phyloP scores from a whole-genome alignment of 2,797 vertebrate species.

The Columba guinea region DNA sequence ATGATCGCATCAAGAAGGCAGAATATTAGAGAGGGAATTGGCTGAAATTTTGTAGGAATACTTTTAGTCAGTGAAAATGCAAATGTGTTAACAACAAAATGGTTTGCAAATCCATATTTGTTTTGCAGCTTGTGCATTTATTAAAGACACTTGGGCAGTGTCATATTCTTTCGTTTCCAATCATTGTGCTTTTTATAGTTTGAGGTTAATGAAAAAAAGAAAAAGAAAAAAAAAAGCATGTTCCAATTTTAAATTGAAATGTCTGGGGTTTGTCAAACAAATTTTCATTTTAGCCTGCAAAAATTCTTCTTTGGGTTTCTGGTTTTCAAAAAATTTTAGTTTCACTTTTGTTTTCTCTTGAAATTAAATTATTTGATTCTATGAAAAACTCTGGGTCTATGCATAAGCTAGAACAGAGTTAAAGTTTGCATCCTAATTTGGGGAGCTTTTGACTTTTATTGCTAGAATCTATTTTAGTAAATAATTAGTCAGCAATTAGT shows the following conservation, averaged over 20 bases:
- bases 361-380: neutral
- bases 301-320: neutral
- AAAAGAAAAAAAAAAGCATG: neutral
- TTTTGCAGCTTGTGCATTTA: constrained; percentile 30
- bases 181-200: constrained; percentile 22
- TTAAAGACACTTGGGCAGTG: constrained; percentile 19
- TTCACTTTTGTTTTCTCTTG: neutral
- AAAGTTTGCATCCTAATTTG: neutral
- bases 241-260: neutral
- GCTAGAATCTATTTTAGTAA: constrained; percentile 20
- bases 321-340: neutral
- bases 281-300: neutral
- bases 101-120: constrained; percentile 28
- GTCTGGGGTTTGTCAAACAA: neutral
- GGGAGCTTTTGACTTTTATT: neutral
- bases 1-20: neutral
- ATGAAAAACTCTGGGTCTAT: neutral
- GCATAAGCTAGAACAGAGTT: neutral
- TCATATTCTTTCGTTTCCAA: constrained; percentile 11
- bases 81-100: constrained; percentile 21
- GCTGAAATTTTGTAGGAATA: constrained; percentile 25
- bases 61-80: constrained; percentile 8
- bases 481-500: constrained; percentile 20
- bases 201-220: neutral
- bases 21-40: constrained; percentile 37